These are phyloP conservation scores for Diaperis boleti DNA, from an alignment of 2,888 invertebrate genomes.

Conservation along the genomic window DNA sequence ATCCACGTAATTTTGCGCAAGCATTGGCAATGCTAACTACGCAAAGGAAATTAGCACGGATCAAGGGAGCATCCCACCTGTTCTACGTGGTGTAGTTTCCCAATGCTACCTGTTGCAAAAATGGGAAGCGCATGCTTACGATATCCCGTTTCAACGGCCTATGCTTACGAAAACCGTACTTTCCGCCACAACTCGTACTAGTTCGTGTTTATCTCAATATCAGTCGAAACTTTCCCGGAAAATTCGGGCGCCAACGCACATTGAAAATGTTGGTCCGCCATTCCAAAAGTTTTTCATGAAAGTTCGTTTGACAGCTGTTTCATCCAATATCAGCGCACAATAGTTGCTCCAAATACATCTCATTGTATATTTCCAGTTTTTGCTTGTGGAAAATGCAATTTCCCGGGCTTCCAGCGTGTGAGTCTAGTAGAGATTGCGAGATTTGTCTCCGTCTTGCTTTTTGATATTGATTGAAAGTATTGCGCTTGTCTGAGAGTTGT, in stretches of 20 bases:
- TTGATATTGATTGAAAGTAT: slow-evolving; percentile 30
- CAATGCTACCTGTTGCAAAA: slow-evolving; percentile 56
- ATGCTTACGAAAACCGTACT: slow-evolving; percentile 22
- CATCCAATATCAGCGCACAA: slow-evolving; percentile 16
- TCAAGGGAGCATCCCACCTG: slow-evolving; percentile 45
- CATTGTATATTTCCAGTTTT: slow-evolving; percentile 44
- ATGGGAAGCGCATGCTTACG: slow-evolving; percentile 44
- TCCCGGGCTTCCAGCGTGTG: slow-evolving; percentile 53
- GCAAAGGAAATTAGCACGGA: slow-evolving; percentile 5
- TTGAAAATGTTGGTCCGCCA: neutral
- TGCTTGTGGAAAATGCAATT: slow-evolving; percentile 53
- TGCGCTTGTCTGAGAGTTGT: slow-evolving; percentile 43
- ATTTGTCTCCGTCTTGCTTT: slow-evolving; percentile 44
- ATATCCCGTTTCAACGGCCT: slow-evolving; percentile 10
- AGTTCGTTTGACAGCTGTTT: slow-evolving; percentile 15
- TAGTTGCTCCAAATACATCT: neutral
- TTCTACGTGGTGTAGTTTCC: slow-evolving; percentile 39
- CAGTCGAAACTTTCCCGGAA: neutral
- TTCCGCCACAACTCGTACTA: slow-evolving; percentile 17
- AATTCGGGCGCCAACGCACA: neutral
- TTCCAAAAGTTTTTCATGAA: slow-evolving; percentile 11
- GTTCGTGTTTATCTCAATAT: slow-evolving; percentile 10
- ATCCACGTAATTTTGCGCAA: no score
- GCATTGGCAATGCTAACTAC: no score
- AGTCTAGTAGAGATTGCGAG: slow-evolving; percentile 15